Percentiles rank a stretch among this genome's conserved stretches.
Evolutionary conservation across 1,140 invertebrate genomes (phyloP).

Genomic region (Drosophila hydei): DNA sequence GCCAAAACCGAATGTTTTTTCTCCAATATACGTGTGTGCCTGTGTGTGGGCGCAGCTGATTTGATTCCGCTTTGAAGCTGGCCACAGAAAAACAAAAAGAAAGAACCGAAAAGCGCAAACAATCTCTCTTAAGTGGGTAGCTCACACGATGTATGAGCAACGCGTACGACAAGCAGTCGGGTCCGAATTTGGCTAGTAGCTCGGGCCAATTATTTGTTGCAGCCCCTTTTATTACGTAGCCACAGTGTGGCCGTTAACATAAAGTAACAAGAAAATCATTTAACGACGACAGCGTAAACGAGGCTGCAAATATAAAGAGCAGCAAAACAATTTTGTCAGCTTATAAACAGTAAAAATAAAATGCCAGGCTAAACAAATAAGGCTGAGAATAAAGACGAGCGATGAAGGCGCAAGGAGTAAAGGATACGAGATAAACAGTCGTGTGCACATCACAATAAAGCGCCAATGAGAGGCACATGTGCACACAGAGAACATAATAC

Average conservation of each 20-base stretch:
- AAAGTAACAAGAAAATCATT: constrained; percentile 37
- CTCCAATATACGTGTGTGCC: not conserved
- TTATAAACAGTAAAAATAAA: constrained; percentile 77
- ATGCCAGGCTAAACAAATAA: constrained; percentile 64
- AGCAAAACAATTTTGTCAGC: constrained; percentile 72
- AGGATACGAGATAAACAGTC: constrained; percentile 11
- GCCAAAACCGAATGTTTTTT: constrained; percentile 17
- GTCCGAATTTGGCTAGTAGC: constrained; percentile 29
- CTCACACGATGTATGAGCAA: constrained; percentile 16
- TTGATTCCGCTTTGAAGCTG: constrained; percentile 11
- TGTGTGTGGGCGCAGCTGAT: constrained; percentile 3
- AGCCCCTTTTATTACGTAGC: constrained; percentile 63
- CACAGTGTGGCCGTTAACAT: constrained; percentile 55
- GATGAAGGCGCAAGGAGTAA: constrained; percentile 9
- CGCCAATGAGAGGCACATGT: constrained; percentile 51
- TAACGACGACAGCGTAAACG: constrained; percentile 31
- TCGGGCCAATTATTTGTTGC: constrained; percentile 62
- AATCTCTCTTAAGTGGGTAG: constrained; percentile 7
- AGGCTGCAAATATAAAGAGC: constrained; percentile 6
- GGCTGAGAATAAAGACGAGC: constrained; percentile 8
- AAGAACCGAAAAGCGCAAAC: constrained; percentile 7
- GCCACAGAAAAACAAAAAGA: not conserved
- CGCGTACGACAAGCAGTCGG: not conserved
- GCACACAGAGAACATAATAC: constrained; percentile 33
- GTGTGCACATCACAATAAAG: constrained; percentile 60